Evolutionary conservation across 1,140 invertebrate genomes (phyloP).

Genomic region (Agraylea sexmaculata): DNA sequence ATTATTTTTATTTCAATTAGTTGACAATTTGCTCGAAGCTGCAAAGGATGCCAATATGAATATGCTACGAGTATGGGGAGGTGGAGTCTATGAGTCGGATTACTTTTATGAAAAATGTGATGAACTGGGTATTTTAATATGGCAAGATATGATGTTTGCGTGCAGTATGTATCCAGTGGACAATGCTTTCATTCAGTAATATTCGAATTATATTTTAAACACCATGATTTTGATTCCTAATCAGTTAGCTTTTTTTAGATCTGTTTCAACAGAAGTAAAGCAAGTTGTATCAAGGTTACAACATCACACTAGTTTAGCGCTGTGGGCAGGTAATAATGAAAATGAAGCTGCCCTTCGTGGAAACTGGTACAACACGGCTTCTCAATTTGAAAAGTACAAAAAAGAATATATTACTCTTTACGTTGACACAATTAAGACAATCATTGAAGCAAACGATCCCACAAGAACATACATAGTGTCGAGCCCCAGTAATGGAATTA

Average conservation of each 20-base stretch:
- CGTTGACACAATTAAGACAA: constrained; percentile 58
- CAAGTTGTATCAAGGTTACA: constrained; percentile 79
- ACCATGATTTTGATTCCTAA: constrained; percentile 1
- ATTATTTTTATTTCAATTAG: constrained; percentile 24
- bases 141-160: constrained; percentile 97
- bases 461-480: constrained; percentile 65
- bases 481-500: constrained; percentile 83
- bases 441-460: constrained; percentile 51
- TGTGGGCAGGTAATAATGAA: constrained; percentile 96
- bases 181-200: background rate
- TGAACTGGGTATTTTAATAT: constrained; percentile 69
- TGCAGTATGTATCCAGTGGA: constrained; percentile 84
- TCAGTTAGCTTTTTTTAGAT: constrained; percentile 28
- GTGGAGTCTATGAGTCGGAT: constrained; percentile 89
- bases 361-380: constrained; percentile 69
- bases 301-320: constrained; percentile 76
- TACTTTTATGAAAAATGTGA: constrained; percentile 82
- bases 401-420: constrained; percentile 83
- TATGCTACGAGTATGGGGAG: constrained; percentile 94
- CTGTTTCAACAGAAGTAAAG: constrained; percentile 64
- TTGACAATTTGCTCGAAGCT: constrained; percentile 52
- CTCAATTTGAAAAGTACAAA: constrained; percentile 49
- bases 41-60: constrained; percentile 79
- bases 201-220: background rate
- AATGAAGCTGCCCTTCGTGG: constrained; percentile 82